Base-by-base conservation (phyloP, 1,140 invertebrate genomes). In the Dendroctonus ponderosae region DNA sequence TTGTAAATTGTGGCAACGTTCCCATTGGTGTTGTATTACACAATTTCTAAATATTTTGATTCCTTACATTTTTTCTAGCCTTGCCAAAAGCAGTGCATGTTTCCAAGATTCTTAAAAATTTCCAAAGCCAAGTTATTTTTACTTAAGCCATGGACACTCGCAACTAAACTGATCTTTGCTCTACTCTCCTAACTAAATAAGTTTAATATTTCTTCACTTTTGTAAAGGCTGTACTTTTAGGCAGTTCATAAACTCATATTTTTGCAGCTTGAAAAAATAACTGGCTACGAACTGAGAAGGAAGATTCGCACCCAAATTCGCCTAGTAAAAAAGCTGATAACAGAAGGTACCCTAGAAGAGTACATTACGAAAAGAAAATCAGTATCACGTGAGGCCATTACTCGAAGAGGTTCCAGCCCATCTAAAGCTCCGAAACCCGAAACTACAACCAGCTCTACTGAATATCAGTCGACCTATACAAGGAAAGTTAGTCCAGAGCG, bases 291-390 rank as follows among this genome's bases (percentile, higher is more conserved):
- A 70, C 82, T 90, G 72, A 79, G 90, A 63, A 83, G 88, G 56
- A 82, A 87, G 62, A 90, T 92, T 59, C 82, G 90, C 67, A 83
- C 88, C 7, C 89, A 91, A 77, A 89, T 91, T 59, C 80, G 89
- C 68, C 74, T 87, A 7, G 85, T 89, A 4, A 85, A 85, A 68
- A 86, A 87, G 71, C 78, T 82, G 66, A 78, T 82, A 39, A 80
- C 82, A 63, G 77, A 77, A 65, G 69, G 71, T 39, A 81, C 81
- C 63, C 76, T 79, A 15, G 74, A 79, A 12, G 59, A 39, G 46
- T 69, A 69, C 38, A 62, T 71, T 8, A 40, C 40, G 11, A 62
- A 57, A 59, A 68, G 67, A 63, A 62, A 43, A 51, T 43, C 41
- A 9, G 15, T 5, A 40, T 42, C 43, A 7, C 15, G 38, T 37